Percentiles rank a stretch among this genome's conserved stretches.
Conservation (phyloP, 2,797 vertebrate species). For the Anas bernieri region DNA sequence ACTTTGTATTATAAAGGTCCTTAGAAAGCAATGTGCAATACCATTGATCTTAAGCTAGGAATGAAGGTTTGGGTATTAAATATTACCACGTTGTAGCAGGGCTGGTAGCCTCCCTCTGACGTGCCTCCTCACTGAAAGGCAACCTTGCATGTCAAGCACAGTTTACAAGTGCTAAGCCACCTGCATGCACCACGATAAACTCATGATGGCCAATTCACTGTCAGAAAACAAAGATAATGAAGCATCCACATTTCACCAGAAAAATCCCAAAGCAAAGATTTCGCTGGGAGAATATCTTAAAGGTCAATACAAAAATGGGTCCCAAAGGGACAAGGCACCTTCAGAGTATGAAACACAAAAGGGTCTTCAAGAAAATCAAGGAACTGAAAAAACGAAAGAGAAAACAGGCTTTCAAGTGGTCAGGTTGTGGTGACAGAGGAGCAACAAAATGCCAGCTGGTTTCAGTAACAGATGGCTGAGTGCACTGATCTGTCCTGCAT, state of each 20-base stretch:
- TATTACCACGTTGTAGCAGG: not conserved
- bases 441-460: constrained; percentile 59
- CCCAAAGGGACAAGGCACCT: constrained; percentile 17
- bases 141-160: not conserved
- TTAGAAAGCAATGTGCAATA: not conserved
- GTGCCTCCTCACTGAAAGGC: not conserved
- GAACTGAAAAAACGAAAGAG: not conserved
- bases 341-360: not conserved
- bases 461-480: constrained; percentile 55
- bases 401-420: constrained; percentile 11
- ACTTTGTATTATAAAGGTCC: not conserved
- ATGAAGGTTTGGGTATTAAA: not conserved
- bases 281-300: constrained; percentile 25
- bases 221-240: constrained; percentile 28
- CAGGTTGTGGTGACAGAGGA: constrained; percentile 31
- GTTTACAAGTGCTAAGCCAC: not conserved
- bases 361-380: constrained; percentile 9
- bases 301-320: constrained; percentile 14
- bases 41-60: not conserved
- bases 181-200: not conserved
- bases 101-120: not conserved
- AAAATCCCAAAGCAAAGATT: not conserved
- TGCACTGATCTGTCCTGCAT: constrained; percentile 25
- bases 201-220: not conserved
- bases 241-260: constrained; percentile 24